Evolutionary conservation across 2,888 invertebrate species (phyloP).

Genomic region (Deroplatys truncata): DNA sequence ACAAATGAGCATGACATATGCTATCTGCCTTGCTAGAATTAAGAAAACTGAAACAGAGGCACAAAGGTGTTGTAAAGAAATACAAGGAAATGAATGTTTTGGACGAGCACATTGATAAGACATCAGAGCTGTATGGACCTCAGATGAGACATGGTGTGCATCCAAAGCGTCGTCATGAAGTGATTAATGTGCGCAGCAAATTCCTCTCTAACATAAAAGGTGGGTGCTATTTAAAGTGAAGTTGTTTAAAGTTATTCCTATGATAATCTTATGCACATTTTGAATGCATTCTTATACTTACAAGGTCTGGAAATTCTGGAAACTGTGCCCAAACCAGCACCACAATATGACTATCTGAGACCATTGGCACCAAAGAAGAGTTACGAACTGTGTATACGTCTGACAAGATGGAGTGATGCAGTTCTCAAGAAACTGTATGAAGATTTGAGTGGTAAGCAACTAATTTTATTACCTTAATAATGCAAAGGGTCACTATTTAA

Average conservation of each 20-base stretch:
- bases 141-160: conserved; percentile 60
- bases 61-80: conserved; percentile 42
- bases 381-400: conserved; percentile 51
- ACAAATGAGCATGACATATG: no score
- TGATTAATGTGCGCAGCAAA: conserved; percentile 39
- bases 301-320: conserved; percentile 49
- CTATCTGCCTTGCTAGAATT: conserved; percentile 37
- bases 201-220: conserved; percentile 19
- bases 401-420: conserved; percentile 62
- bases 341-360: conserved; percentile 48
- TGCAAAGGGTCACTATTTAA: background rate
- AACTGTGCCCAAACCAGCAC: conserved; percentile 51
- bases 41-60: conserved; percentile 48
- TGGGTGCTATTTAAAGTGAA: background rate
- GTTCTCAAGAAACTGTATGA: conserved; percentile 56
- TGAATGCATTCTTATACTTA: background rate
- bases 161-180: conserved; percentile 57
- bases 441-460: conserved; percentile 50
- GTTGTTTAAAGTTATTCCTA: no score
- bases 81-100: conserved; percentile 48
- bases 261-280: background rate
- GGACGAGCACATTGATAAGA: conserved; percentile 52
- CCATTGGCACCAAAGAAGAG: conserved; percentile 36
- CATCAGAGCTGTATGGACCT: conserved; percentile 62
- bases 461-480: background rate